Base-by-base conservation (phyloP, 92 coral and sea anemone genomes). In the Diadumene lineata region DNA sequence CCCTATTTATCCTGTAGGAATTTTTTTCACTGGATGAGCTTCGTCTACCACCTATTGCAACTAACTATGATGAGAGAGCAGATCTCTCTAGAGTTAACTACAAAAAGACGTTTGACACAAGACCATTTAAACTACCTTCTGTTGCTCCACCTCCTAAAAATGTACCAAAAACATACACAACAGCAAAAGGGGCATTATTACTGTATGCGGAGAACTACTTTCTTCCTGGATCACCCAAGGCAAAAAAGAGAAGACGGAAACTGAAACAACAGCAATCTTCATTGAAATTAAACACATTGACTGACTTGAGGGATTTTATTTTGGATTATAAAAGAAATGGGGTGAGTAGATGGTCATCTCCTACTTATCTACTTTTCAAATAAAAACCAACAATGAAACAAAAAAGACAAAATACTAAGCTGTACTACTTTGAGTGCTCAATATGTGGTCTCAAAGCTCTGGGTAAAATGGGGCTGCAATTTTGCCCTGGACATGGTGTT, bases 291-390 rank as follows among this genome's bases (percentile, higher is more conserved):
- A 80, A 87, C n/a, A 92, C 98, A 64, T 77, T 92, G 31, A 85
- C 82, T 43, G 98, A 92, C 73, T 76, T 94, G 51, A 81, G 90
- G 77, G 87, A 94, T 75, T 68, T 70, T 32, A 82, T 94, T 18
- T 71, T 94, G 67, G 85, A 87, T 34, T 94, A 94, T 80, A 94
- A 91, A 76, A 86, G 87, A 76, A 94, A 94, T 88, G 98, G 96
- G 84, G 97, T 92, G 75, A 81, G 87, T 76, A 17, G 51, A 44
- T 44, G n/a, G n/a, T n/a, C n/a, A n/a, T n/a, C n/a, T n/a, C n/a
- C n/a, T n/a, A n/a, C n/a, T n/a, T n/a, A n/a, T n/a, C n/a, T n/a
- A n/a, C n/a, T n/a, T n/a, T n/a, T n/a, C n/a, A n/a, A n/a, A n/a
- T n/a, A n/a, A n/a, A n/a, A n/a, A n/a, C n/a, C n/a, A n/a, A n/a